phyloP scores from a whole-genome alignment of 2,113 vertebrate genomes.

The Lonchura striata region DNA sequence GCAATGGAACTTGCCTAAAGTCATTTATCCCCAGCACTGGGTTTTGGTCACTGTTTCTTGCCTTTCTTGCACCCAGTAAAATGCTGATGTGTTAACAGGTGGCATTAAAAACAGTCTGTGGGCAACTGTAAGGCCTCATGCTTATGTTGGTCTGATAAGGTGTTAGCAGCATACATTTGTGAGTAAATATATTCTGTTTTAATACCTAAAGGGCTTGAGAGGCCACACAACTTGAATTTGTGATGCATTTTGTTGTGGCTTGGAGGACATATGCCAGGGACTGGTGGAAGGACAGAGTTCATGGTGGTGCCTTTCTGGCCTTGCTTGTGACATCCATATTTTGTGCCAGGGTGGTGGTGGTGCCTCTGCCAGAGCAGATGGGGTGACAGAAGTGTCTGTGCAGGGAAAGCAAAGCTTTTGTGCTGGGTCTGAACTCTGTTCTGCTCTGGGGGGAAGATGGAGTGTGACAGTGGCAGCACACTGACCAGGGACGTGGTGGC shows the following conservation, averaged over 20 bases:
- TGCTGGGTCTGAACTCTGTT: background rate
- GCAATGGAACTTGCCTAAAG: too few relatives aligned
- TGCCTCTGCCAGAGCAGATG: background rate
- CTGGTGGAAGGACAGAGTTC: background rate
- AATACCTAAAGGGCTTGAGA: background rate
- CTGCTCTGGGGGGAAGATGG: background rate
- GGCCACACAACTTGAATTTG: background rate
- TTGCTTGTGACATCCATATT: background rate
- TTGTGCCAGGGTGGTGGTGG: background rate
- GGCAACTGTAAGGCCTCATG: background rate
- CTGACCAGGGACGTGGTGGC: fast-evolving
- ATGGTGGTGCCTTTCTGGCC: background rate
- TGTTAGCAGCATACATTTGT: fast-evolving
- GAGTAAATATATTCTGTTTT: background rate
- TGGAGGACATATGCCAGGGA: fast-evolving
- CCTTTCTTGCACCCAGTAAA: background rate
- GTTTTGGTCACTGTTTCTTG: background rate
- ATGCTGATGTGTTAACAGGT: fast-evolving
- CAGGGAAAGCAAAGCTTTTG: background rate
- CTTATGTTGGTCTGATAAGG: too few relatives aligned
- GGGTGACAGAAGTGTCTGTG: background rate
- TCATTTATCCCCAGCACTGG: fast-evolving
- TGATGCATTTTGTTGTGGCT: background rate
- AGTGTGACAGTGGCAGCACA: fast-evolving
- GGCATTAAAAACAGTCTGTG: background rate